A percentile compares a stretch with the other conserved stretches of the same genome.
phyloP scores from a whole-genome alignment of 1,140 invertebrate genomes.

The Choristoneura fumiferana region DNA sequence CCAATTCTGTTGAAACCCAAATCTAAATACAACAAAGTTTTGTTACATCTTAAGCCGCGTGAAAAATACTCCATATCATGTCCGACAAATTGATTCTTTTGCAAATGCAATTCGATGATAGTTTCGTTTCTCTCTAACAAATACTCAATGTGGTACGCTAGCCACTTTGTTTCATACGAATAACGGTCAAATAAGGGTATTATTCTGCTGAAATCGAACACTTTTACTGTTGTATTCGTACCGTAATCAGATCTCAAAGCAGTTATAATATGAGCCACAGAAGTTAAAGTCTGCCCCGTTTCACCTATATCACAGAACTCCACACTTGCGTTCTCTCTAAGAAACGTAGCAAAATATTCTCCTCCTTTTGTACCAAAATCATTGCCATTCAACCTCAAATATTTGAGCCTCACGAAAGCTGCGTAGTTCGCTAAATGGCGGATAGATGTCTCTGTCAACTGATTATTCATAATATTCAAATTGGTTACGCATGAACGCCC shows the following conservation, averaged over 20 bases:
- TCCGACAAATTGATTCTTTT: slow-evolving; percentile 79
- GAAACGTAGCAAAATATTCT: slow-evolving; percentile 69
- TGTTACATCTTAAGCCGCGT: slow-evolving; percentile 71
- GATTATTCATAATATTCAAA: slow-evolving; percentile 78
- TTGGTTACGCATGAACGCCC: slow-evolving; percentile 57
- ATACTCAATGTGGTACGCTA: slow-evolving; percentile 65
- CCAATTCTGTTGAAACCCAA: slow-evolving; percentile 79
- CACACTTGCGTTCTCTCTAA: slow-evolving; percentile 68
- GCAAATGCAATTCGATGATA: slow-evolving; percentile 78
- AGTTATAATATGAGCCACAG: slow-evolving; percentile 71
- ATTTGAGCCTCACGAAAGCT: slow-evolving; percentile 65
- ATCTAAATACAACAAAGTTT: slow-evolving; percentile 76
- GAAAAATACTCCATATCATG: slow-evolving; percentile 79
- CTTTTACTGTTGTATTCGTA: slow-evolving; percentile 63
- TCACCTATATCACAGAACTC: slow-evolving; percentile 78
- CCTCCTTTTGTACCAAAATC: slow-evolving; percentile 73
- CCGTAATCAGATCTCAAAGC: slow-evolving; percentile 64
- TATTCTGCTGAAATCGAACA: slow-evolving; percentile 79
- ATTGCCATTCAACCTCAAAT: slow-evolving; percentile 78
- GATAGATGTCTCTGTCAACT: slow-evolving; percentile 66
- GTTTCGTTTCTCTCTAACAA: slow-evolving; percentile 63
- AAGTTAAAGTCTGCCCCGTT: slow-evolving; percentile 74
- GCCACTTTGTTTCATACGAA: slow-evolving; percentile 63
- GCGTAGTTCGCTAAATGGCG: slow-evolving; percentile 56
- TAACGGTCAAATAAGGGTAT: slow-evolving; percentile 66